Percentiles rank a stretch among this genome's conserved stretches.
Conservation (phyloP, 2,888 invertebrate species). For the Stramonita haemastoma region DNA sequence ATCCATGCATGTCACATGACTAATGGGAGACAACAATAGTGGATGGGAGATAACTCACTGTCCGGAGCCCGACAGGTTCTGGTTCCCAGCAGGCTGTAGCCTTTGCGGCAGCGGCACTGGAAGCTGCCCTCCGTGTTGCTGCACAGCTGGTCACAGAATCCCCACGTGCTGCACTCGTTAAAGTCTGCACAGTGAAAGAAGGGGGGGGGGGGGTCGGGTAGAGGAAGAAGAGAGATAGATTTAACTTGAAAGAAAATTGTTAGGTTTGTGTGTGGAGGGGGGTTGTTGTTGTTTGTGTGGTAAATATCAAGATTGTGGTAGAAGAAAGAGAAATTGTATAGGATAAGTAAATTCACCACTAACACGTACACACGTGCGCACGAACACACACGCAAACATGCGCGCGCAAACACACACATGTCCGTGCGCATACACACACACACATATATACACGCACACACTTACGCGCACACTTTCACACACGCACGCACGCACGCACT, state of each 20-base stretch:
- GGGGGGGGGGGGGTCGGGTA: neutral
- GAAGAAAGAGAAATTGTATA: too few species aligned
- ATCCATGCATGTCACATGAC: too few species aligned
- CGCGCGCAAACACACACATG: too few species aligned
- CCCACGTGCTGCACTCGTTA: conserved; percentile 84
- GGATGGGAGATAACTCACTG: conserved; percentile 65
- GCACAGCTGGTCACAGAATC: conserved; percentile 93
- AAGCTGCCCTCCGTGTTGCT: conserved; percentile 90
- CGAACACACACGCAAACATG: too few species aligned
- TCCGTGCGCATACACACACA: too few species aligned
- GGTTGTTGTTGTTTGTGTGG: too few species aligned
- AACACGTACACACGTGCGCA: too few species aligned
- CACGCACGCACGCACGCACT: neutral
- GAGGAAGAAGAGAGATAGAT: neutral
- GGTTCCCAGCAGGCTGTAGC: conserved; percentile 83
- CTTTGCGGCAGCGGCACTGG: conserved; percentile 88
- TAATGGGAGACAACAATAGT: neutral
- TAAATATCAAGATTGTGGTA: too few species aligned
- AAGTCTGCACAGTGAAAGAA: conserved; percentile 84
- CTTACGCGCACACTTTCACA: too few species aligned
- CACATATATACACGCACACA: too few species aligned
- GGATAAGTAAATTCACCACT: too few species aligned
- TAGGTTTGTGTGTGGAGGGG: too few species aligned
- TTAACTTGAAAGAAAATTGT: neutral
- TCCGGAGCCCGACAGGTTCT: conserved; percentile 76